A percentile compares a stretch with the other conserved stretches of the same genome.
Evolutionary conservation across 1,140 invertebrate species (phyloP).

Genomic region (Pteromalus puparum): DNA sequence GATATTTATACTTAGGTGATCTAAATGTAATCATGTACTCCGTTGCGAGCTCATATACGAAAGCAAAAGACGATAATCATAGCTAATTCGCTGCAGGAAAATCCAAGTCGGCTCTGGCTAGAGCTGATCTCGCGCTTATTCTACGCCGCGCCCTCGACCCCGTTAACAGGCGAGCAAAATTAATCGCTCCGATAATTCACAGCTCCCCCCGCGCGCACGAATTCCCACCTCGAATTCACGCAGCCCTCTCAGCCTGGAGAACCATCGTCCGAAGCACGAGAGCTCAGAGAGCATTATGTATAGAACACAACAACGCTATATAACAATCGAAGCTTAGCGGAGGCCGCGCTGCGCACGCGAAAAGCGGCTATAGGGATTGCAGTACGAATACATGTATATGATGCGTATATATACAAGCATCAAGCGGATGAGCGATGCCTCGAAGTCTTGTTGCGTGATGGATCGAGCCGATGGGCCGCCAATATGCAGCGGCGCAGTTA

Average conservation of each 20-base stretch:
- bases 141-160: neutral
- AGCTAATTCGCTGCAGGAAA: too few species aligned
- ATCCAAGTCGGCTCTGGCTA: too few species aligned
- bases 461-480: slow-evolving; percentile 69
- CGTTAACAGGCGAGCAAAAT: neutral
- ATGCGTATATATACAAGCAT: neutral
- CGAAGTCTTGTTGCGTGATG: slow-evolving; percentile 67
- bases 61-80: too few species aligned
- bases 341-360: too few species aligned
- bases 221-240: neutral
- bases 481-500: slow-evolving; percentile 66
- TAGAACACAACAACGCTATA: neutral
- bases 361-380: too few species aligned
- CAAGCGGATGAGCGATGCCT: slow-evolving; percentile 66
- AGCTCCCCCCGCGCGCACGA: neutral
- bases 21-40: too few species aligned
- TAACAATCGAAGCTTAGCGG: too few species aligned
- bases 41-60: too few species aligned
- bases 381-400: neutral
- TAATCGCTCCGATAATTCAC: neutral
- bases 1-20: too few species aligned
- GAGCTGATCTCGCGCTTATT: neutral
- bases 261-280: neutral
- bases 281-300: neutral
- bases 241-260: neutral